Percentiles rank a stretch among this genome's conserved stretches.
These are phyloP conservation scores for Dendrolimus pini DNA, from an alignment of 2,888 invertebrate species.

Conservation along the genomic window DNA sequence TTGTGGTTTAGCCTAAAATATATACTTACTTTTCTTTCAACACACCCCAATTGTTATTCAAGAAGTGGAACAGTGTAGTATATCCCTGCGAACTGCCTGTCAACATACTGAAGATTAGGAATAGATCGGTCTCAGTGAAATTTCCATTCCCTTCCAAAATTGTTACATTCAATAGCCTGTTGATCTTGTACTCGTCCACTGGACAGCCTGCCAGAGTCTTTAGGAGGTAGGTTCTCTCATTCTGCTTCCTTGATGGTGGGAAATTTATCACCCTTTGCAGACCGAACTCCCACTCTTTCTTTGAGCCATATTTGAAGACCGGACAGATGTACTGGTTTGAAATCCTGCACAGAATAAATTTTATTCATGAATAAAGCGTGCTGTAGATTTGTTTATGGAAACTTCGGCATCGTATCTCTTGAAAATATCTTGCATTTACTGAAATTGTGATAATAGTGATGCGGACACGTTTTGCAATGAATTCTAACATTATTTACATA, in stretches of 20 bases:
- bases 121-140: constrained; percentile 86
- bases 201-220: constrained; percentile 89
- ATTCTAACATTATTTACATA: no score
- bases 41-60: constrained; percentile 82
- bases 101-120: constrained; percentile 85
- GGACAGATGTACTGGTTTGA: constrained; percentile 87
- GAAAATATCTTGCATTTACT: neutral
- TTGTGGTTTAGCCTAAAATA: no score
- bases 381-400: no score
- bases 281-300: constrained; percentile 89
- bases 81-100: constrained; percentile 84
- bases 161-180: constrained; percentile 78
- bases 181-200: constrained; percentile 81
- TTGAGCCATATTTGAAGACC: constrained; percentile 88
- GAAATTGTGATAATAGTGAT: neutral
- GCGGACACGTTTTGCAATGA: neutral
- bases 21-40: constrained; percentile 79
- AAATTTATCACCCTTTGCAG: constrained; percentile 85
- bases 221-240: constrained; percentile 85
- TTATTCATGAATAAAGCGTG: neutral
- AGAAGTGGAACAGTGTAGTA: constrained; percentile 82
- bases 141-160: constrained; percentile 82
- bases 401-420: no score
- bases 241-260: constrained; percentile 81
- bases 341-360: constrained; percentile 66